phyloP scores from a whole-genome alignment of 2,113 vertebrate genomes.

The Amphiprion percula region DNA sequence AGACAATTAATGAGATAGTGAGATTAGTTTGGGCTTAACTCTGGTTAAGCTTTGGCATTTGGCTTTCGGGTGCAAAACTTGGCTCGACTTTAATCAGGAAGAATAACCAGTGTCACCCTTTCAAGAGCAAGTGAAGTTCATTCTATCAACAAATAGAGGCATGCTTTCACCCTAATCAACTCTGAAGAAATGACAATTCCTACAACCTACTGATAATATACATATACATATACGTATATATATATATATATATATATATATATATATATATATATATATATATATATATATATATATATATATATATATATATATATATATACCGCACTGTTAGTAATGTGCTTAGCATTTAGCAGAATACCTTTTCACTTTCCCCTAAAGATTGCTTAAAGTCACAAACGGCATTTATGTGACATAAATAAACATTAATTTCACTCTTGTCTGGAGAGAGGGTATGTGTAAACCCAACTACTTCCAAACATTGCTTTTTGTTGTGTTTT shows the following conservation, averaged over 20 bases:
- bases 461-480: neutral
- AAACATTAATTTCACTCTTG: neutral
- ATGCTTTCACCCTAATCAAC: neutral
- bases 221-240: too few relatives aligned
- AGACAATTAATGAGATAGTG: neutral
- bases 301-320: too few relatives aligned
- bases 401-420: neutral
- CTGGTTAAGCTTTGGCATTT: neutral
- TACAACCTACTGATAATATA: too few relatives aligned
- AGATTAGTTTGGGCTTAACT: constrained; percentile 15
- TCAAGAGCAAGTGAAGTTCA: constrained; percentile 6
- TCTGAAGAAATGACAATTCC: neutral
- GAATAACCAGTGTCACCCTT: neutral
- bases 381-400: neutral
- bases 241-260: too few relatives aligned
- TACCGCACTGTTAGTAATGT: too few relatives aligned
- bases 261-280: too few relatives aligned
- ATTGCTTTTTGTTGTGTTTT: neutral
- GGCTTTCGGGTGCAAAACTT: constrained; percentile 21
- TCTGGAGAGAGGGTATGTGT: neutral
- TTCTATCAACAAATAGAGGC: neutral
- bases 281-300: too few relatives aligned
- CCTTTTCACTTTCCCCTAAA: neutral
- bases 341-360: too few relatives aligned
- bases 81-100: constrained; percentile 7